These are phyloP conservation scores for Elaphurus davidianus DNA, from an alignment of 2,113 vertebrate genomes.

Conservation along the genomic window DNA sequence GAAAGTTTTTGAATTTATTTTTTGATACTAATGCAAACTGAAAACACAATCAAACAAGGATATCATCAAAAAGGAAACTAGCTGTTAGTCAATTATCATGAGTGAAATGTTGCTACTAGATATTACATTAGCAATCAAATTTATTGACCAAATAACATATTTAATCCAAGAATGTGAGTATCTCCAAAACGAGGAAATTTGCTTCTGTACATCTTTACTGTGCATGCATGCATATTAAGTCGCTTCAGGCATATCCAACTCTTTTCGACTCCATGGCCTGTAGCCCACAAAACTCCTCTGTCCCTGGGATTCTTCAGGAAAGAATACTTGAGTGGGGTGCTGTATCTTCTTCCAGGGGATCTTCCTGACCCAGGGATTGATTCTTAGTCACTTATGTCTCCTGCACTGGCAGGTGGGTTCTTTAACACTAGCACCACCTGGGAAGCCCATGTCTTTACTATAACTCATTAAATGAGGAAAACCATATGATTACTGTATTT, in stretches of 20 bases:
- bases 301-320: not conserved
- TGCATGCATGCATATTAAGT: not conserved
- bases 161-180: not conserved
- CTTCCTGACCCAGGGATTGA: not conserved
- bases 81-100: not conserved
- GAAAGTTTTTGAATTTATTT: not conserved
- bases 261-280: not conserved
- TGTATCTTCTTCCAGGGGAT: not conserved
- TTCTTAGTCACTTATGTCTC: not conserved
- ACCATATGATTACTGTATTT: not conserved
- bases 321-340: not conserved
- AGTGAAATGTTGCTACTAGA: not conserved
- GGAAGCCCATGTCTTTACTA: not conserved
- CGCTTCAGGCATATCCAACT: rapidly evolving
- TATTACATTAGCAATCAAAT: not conserved
- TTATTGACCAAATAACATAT: not conserved
- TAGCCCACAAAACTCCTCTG: not conserved
- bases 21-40: not conserved
- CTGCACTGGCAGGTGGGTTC: not conserved
- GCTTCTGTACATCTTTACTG: not conserved
- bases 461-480: not conserved
- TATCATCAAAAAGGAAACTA: not conserved
- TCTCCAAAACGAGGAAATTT: not conserved
- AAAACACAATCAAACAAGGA: not conserved
- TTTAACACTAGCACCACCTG: not conserved